These are phyloP conservation scores for Acrocera orbiculus DNA, from an alignment of 2,888 invertebrate genomes.

Conservation along the genomic window DNA sequence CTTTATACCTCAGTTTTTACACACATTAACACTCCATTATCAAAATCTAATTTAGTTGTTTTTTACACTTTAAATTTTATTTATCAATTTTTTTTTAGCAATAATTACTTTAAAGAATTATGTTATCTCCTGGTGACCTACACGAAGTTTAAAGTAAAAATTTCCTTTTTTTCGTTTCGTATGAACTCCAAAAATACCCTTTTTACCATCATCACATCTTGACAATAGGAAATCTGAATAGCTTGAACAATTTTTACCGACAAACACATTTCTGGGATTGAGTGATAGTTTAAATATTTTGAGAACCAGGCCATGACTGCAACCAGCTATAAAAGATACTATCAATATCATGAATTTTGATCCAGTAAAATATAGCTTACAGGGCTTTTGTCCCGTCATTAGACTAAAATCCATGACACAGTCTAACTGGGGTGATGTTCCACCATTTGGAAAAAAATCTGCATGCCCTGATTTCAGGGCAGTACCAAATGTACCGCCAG, in stretches of 20 bases:
- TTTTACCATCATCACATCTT: constrained; percentile 18
- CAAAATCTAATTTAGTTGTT: no score
- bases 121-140: not conserved
- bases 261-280: constrained; percentile 23
- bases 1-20: no score
- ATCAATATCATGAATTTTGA: constrained; percentile 1
- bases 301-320: constrained; percentile 26
- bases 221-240: constrained; percentile 19
- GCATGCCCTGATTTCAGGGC: constrained; percentile 25
- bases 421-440: constrained; percentile 24
- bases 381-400: no score
- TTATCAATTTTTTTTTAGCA: no score
- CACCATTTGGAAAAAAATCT: constrained; percentile 30
- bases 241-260: constrained; percentile 23
- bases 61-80: no score
- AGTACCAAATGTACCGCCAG: constrained; percentile 25
- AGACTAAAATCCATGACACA: constrained; percentile 18
- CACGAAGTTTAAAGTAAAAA: constrained; percentile 18
- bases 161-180: constrained; percentile 20
- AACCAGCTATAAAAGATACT: constrained; percentile 15
- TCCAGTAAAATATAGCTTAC: constrained; percentile 2
- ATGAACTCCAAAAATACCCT: constrained; percentile 25
- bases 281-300: constrained; percentile 27
- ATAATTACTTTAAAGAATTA: no score
- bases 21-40: no score